phyloP scores from a whole-genome alignment of 2,888 invertebrate species.

The Hermaeophaga mercurialis region DNA sequence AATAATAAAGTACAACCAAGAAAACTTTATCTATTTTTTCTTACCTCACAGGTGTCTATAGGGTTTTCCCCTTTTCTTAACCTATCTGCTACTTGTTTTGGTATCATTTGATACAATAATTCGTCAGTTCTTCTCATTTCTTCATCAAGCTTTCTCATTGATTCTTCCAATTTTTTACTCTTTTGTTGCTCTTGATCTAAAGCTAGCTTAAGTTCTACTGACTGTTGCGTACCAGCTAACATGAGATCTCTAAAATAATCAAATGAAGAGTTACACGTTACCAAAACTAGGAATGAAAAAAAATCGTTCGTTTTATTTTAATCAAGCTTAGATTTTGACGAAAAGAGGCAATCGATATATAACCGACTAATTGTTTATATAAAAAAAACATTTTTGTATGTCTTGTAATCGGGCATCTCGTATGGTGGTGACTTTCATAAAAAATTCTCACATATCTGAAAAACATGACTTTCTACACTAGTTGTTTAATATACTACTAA shows the following conservation, averaged over 20 bases:
- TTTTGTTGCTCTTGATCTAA: constrained; percentile 97
- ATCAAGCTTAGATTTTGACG: too few species aligned
- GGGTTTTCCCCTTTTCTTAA: constrained; percentile 93
- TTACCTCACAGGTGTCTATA: constrained; percentile 95
- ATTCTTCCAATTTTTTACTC: constrained; percentile 93
- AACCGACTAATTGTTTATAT: too few species aligned
- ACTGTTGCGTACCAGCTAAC: constrained; percentile 96
- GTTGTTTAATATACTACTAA: constrained; percentile 57
- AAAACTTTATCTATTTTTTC: background rate
- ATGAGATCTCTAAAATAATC: constrained; percentile 76
- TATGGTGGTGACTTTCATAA: too few species aligned
- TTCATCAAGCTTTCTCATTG: constrained; percentile 92
- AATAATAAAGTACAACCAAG: too few species aligned
- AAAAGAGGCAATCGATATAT: too few species aligned
- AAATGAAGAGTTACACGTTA: too few species aligned
- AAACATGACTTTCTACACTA: too few species aligned
- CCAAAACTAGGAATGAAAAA: too few species aligned
- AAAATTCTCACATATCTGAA: too few species aligned
- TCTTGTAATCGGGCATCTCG: too few species aligned
- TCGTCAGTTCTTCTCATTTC: constrained; percentile 97
- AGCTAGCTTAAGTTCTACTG: constrained; percentile 93
- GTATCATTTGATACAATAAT: constrained; percentile 97
- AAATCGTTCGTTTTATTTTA: too few species aligned
- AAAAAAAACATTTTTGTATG: too few species aligned
- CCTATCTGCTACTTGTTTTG: constrained; percentile 94